Evolutionary conservation across 2,113 vertebrate species (phyloP), one percentile per base, ranked within the genome.

Genomic region (Eulacestoma nigropectus): DNA sequence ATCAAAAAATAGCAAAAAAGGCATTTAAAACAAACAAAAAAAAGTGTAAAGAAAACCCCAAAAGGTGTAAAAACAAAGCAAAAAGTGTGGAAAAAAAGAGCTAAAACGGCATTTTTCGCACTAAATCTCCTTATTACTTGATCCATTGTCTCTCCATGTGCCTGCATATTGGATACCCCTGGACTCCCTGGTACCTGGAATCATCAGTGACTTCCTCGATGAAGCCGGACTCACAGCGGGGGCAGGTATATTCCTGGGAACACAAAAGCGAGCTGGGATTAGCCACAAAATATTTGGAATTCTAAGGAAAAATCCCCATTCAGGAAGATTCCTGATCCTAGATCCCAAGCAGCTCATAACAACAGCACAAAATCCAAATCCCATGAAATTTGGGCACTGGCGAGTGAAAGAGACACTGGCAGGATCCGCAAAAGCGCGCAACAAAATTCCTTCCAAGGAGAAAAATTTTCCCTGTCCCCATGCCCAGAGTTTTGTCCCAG

Each of bases 321-420:
- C 29, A 5, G 23, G 29, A 62, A 19, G 12, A 29, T 29, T 44
- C 33, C 30, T 1, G 3, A 23, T n/a, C 52, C 46, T 12, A 16
- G 26, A n/a, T 59, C 13, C 7, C 8, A 10, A 27, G 22, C 27
- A 18, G 68, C 29, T 46, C 18, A 2, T 8, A 33, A 15, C 27
- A 17, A 4, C 39, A 15, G 9, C 22, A 12, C 3, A 17, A 47
- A 46, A 47, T 7, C n/a, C 0, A 0, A 33, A 46, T 46, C 6
- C 49, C 35, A 9, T 1, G 39, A 29, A 46, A 53, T 55, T 9
- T 46, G 33, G 68, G 46, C 17, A 21, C 9, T 4, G 8, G 56
- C 0, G 10, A 57, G 29, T 1, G 10, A 29, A 68, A 57, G 15
- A 30, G 27, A 26, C 2, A 5, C 21, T 1, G 16, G 33, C 0